These are phyloP conservation scores for Andinoacara biseriatus DNA, from an alignment of 2,113 vertebrate genomes.

Conservation along the genomic window DNA sequence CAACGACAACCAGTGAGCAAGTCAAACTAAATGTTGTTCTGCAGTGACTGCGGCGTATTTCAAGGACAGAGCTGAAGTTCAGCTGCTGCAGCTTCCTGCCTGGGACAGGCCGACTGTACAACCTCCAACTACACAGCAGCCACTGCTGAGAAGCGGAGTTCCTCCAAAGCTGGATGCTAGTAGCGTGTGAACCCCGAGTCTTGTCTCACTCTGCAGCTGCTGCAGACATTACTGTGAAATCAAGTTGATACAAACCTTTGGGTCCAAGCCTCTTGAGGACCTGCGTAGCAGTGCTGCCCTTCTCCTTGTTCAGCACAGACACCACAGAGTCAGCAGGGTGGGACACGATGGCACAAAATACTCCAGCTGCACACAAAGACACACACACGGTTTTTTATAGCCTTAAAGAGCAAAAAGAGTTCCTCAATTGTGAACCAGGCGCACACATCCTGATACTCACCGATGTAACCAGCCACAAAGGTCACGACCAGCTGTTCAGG, in stretches of 20 bases:
- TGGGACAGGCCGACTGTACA: conserved; percentile 88
- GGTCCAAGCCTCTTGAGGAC: conserved; percentile 92
- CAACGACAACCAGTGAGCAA: not conserved
- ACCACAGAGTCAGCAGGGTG: conserved; percentile 98
- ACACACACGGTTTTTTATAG: not conserved
- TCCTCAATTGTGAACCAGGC: not conserved
- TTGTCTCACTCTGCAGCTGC: accelerated
- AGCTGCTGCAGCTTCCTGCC: not conserved
- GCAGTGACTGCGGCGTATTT: too few relatives aligned
- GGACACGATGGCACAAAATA: conserved; percentile 98
- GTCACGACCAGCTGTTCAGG: conserved; percentile 94
- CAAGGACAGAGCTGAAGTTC: not conserved
- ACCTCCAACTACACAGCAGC: conserved; percentile 91
- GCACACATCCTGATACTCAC: conserved; percentile 76
- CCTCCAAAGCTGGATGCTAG: conserved; percentile 97
- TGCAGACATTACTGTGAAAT: not conserved
- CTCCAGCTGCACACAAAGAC: conserved; percentile 84
- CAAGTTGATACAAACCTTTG: conserved; percentile 78
- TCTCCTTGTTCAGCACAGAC: conserved; percentile 97
- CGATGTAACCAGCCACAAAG: conserved; percentile 96
- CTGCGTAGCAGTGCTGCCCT: conserved; percentile 88
- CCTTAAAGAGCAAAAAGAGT: not conserved
- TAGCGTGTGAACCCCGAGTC: conserved; percentile 82
- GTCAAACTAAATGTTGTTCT: not conserved
- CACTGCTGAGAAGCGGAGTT: conserved; percentile 85